Evolutionary conservation across 2,888 invertebrate species (phyloP).

Genomic region (Neoascia interrupta): DNA sequence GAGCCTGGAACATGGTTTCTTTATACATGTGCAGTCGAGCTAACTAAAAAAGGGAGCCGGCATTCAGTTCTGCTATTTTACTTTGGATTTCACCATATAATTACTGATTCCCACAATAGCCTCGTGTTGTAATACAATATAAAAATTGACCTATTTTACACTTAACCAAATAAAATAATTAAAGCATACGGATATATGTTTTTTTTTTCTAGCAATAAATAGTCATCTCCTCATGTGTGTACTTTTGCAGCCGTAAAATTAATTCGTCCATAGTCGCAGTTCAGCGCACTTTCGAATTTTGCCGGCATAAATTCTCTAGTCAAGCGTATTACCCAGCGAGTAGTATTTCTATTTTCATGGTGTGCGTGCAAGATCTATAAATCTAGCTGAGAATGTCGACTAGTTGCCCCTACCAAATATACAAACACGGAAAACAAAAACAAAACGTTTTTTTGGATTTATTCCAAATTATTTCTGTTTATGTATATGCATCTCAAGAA

Average conservation of each 20-base stretch:
- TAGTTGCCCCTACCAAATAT: not conserved
- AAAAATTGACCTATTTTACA: constrained; percentile 14
- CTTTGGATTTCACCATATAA: no score
- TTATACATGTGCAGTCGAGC: no score
- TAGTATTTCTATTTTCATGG: constrained; percentile 5
- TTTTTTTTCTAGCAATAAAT: no score
- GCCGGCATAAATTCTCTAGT: constrained; percentile 37
- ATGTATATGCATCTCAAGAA: constrained; percentile 25
- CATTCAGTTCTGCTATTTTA: not conserved
- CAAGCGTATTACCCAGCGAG: not conserved
- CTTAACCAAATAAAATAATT: constrained; percentile 1
- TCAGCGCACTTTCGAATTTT: constrained; percentile 61
- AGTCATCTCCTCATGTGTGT: no score
- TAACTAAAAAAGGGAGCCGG: no score
- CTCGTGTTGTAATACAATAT: no score
- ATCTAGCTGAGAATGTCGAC: not conserved
- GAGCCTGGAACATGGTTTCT: no score
- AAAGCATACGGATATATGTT: no score
- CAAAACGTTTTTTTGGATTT: constrained; percentile 49
- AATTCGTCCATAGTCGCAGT: constrained; percentile 46
- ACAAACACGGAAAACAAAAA: no score
- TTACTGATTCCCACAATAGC: no score
- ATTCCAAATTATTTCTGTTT: constrained; percentile 55
- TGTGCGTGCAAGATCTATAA: constrained; percentile 6
- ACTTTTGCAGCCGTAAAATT: no score